Conservation (phyloP, 2,888 invertebrate species). For the Oasisia sp. region DNA sequence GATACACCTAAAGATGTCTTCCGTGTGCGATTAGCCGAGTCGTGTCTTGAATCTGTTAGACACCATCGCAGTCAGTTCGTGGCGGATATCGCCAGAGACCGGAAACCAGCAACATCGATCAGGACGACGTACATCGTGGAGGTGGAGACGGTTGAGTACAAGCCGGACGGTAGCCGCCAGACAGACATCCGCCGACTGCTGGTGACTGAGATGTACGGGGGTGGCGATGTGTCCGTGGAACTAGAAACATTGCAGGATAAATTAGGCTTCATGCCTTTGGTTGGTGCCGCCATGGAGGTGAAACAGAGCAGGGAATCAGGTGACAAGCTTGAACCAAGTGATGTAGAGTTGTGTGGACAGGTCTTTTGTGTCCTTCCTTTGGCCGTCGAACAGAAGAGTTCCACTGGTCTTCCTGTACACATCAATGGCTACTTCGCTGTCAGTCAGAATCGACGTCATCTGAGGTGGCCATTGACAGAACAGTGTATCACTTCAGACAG, state of each 20-base stretch:
- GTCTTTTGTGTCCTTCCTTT: no score
- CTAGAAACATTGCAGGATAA: conserved; percentile 28
- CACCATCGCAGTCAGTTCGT: neutral
- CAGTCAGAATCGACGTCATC: conserved; percentile 41
- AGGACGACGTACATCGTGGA: neutral
- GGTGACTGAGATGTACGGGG: conserved; percentile 37
- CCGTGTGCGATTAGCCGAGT: neutral
- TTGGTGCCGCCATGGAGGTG: no score
- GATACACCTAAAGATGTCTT: neutral
- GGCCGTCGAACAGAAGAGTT: no score
- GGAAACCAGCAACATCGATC: neutral
- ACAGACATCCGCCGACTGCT: conserved; percentile 29
- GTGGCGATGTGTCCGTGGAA: conserved; percentile 31
- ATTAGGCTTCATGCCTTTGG: no score
- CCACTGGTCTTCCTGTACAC: no score
- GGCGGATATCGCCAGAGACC: neutral
- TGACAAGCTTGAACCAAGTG: no score
- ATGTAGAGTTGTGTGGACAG: no score
- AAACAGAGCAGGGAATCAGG: no score
- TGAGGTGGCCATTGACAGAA: conserved; percentile 57
- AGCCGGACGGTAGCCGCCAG: neutral
- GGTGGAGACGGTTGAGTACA: neutral
- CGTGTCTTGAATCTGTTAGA: conserved; percentile 5
- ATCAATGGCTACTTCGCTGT: no score
- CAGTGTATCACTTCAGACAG: conserved; percentile 48